Conservation (phyloP, 1,140 invertebrate genomes). For the Trinorchestia longiramus region DNA sequence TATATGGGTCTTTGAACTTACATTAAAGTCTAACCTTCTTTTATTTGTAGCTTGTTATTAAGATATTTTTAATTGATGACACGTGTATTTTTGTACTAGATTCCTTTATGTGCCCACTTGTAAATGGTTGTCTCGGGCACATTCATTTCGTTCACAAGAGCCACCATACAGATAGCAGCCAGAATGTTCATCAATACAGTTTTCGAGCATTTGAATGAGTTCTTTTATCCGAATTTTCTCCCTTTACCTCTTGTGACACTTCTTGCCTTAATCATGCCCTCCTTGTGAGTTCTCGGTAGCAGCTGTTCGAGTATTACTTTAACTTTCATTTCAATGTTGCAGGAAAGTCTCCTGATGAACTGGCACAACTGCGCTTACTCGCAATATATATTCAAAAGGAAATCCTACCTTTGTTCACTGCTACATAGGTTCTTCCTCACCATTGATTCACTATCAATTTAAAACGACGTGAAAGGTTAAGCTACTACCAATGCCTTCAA, state of each 20-base stretch:
- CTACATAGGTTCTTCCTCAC: no score
- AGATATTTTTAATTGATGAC: not conserved
- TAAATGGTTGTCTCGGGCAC: not conserved
- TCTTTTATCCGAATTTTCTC: not conserved
- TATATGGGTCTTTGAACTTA: no score
- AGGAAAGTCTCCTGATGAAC: no score
- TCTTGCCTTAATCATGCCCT: not conserved
- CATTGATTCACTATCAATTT: not conserved
- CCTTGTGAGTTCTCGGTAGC: not conserved
- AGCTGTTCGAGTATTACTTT: not conserved
- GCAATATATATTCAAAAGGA: no score
- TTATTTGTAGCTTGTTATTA: not conserved
- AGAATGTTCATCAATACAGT: not conserved
- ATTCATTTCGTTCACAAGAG: not conserved
- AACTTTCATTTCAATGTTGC: no score
- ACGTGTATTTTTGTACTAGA: not conserved
- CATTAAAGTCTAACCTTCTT: no score
- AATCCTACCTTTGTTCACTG: no score
- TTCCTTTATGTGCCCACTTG: not conserved
- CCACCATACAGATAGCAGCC: not conserved
- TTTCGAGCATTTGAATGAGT: not conserved
- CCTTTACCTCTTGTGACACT: not conserved
- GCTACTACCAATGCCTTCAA: not conserved
- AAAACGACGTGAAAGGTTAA: not conserved
- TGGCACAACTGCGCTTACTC: no score